Base-by-base conservation (phyloP, 2,113 vertebrate genomes). In the Bagarius yarrelli region DNA sequence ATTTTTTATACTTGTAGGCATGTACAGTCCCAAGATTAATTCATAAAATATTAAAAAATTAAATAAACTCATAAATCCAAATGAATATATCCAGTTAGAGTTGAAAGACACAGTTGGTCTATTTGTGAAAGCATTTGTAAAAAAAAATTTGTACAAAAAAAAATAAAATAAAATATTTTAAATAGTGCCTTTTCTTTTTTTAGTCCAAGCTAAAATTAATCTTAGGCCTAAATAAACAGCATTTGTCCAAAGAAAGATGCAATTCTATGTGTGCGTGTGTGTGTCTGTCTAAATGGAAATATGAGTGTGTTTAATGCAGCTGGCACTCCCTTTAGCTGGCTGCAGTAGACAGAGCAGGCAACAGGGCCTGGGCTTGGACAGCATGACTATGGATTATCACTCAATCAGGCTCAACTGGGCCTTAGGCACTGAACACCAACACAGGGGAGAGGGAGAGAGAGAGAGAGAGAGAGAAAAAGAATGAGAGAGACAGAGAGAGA, bases 361-460 rank as follows among this genome's bases (percentile, higher is more conserved):
- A 83, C 74, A 56, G 59, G 83, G 87, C 60, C 78, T 83, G 75
- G 82, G 87, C 85, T 83, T 82, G 85, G 88, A 87, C 85, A 87
- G 63, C 77, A 83, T 82, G 25, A 30, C 70, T 87, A 93, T 91
- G 85, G 92, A 93, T 93, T 91, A 92, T 92, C 91, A 86, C 90
- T 94, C 90, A 92, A 90, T 92, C 91, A 91, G 87, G 76, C 84
- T 90, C 85, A 87, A 90, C 90, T 88, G 84, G 85, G 84, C 18
- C 84, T 53, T 80, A 56, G 77, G 50, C 78, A 64, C 81, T 67
- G 53, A 72, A 59, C 84, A 83, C 25, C 66, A 36, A 40, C 66
- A 75, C 82, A 82, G 83, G 81, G 86, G 75, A 50, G 50, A 83
- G 36, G 5, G 11, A 15, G 57, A 5, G 32, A 4, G 60, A 64